Base-by-base conservation (phyloP, 2,113 vertebrate genomes). In the Coregonus clupeaformis region DNA sequence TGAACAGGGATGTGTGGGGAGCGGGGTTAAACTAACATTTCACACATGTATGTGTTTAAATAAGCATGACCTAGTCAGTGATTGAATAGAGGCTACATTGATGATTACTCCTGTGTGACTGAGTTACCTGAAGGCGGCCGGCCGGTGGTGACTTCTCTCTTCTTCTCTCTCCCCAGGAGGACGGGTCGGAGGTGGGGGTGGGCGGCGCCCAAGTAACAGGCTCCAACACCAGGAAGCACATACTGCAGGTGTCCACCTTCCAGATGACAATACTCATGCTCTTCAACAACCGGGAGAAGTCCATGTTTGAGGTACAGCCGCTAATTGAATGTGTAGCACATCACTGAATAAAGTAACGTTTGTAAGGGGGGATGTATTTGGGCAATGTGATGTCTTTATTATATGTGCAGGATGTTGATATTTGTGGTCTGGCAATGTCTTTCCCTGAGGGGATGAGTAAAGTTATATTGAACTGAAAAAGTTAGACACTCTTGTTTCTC, bases 261-360 rank as follows among this genome's bases (percentile, higher is more conserved):
- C 98, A 99, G 92, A 99, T 99, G 98, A 99, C 98, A 12, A 99
- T 99, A 93, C 93, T 99, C 83, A 99, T 99, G 97, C 95, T 99
- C 62, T 99, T 99, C 82, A 99, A 99, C 91, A 99, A 98, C 90
- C 95, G 98, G 90, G 98, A 99, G 83, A 99, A 98, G 82, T 99
- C 96, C 5, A 97, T 94, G 0, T 99, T 99, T 91, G 98, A 99
- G 96, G 98, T 99, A 93, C 69, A 59, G 5, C 29, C 14, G 2
- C 29, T 66, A 27, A 36, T 36, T 32, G 2, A 14, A 9, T 60
- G n/a, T 30, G 5, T n/a, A n/a, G 18, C 27, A 32, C 16, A 29
- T 67, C 64, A 60, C 18, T 24, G n/a, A 42, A 42, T 42, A 42
- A 42, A 42, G 9, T 42, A 0, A 42, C 3, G 36, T 42, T 42